These are phyloP conservation scores for Platycercus adscitus DNA, from an alignment of 2,113 vertebrate species.

Conservation along the genomic window DNA sequence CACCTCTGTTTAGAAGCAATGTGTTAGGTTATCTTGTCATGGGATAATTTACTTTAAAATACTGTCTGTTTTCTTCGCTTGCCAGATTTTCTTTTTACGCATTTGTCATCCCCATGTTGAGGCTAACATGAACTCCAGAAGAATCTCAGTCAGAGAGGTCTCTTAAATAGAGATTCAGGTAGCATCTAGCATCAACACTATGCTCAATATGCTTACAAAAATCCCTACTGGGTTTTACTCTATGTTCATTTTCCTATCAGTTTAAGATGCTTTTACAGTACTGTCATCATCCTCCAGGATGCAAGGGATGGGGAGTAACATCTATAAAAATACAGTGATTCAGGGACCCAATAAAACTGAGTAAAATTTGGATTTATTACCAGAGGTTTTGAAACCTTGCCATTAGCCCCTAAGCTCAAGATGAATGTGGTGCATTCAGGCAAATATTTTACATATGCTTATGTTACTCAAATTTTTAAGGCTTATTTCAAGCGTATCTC, in stretches of 20 bases:
- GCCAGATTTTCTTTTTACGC: no score
- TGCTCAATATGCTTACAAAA: accelerated
- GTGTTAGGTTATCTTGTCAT: not conserved
- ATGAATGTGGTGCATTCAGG: accelerated
- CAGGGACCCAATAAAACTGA: not conserved
- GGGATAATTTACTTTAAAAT: not conserved
- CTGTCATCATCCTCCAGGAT: not conserved
- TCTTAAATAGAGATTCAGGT: not conserved
- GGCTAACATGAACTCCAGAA: not conserved
- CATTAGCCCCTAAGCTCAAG: not conserved
- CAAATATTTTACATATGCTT: not conserved
- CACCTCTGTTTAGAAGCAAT: not conserved
- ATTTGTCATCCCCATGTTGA: not conserved
- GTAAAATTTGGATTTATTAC: not conserved
- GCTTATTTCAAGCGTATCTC: not conserved
- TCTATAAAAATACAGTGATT: not conserved
- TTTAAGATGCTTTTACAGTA: not conserved
- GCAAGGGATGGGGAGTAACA: not conserved
- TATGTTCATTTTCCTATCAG: not conserved
- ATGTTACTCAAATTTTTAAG: not conserved
- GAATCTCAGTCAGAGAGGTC: not conserved
- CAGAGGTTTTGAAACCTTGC: not conserved
- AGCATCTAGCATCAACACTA: not conserved
- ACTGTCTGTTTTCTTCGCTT: not conserved
- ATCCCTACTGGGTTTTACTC: not conserved